Percentiles rank a stretch among this genome's conserved stretches.
Evolutionary conservation across 2,113 vertebrate genomes (phyloP).

Genomic region (Sinocyclocheilus anshuiensis): DNA sequence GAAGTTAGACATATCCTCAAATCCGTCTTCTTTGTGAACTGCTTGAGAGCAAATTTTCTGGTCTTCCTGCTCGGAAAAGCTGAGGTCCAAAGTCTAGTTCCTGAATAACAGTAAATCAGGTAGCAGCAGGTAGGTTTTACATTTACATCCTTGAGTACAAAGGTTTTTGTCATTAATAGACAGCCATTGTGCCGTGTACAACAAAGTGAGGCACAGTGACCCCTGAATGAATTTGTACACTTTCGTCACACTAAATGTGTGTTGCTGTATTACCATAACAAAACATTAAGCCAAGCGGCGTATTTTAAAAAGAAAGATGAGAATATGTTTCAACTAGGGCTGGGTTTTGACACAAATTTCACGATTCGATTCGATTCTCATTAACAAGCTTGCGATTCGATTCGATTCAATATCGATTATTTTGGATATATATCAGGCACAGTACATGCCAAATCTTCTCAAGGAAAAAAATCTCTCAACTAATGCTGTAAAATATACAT

Average conservation of each 20-base stretch:
- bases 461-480: too few relatives aligned
- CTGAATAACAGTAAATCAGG: slow-evolving; percentile 41
- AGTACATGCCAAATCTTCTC: too few relatives aligned
- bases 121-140: slow-evolving; percentile 4
- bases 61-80: slow-evolving; percentile 57
- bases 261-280: background rate
- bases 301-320: background rate
- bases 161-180: slow-evolving; percentile 34
- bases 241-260: background rate
- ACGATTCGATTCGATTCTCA: too few relatives aligned
- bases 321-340: too few relatives aligned
- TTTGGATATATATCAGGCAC: too few relatives aligned
- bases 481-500: too few relatives aligned
- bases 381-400: too few relatives aligned
- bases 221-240: background rate
- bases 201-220: background rate
- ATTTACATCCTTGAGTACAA: slow-evolving; percentile 40
- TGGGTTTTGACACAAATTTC: too few relatives aligned
- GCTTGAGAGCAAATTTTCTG: background rate
- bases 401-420: too few relatives aligned
- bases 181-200: background rate
- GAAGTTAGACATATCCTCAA: background rate
- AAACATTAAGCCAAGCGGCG: background rate
- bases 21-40: background rate
- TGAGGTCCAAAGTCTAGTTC: slow-evolving; percentile 69